Conservation (phyloP, 2,113 vertebrate species). For the Tautogolabrus adspersus region DNA sequence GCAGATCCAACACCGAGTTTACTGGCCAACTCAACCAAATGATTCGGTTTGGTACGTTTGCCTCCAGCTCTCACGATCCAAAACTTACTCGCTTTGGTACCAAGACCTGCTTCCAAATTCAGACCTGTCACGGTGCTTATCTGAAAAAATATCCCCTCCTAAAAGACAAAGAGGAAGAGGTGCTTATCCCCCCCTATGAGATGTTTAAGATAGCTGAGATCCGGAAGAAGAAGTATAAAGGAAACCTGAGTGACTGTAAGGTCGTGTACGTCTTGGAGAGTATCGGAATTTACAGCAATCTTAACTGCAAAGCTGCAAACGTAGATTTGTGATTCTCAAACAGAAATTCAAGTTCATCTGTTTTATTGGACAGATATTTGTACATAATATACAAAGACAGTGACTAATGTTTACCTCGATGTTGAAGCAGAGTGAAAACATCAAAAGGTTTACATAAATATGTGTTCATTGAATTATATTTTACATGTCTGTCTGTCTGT, state of each 20-base stretch:
- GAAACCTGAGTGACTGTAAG: neutral
- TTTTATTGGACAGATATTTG: neutral
- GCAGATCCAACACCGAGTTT: accelerated
- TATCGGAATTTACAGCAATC: neutral
- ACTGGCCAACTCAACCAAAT: neutral
- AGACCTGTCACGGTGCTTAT: conserved; percentile 15
- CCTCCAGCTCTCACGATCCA: neutral
- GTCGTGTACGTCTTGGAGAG: neutral
- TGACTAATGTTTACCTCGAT: no score
- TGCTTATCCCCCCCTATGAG: conserved; percentile 49
- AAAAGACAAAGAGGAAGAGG: neutral
- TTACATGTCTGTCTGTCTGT: no score
- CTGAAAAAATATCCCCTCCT: neutral
- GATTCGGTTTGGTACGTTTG: conserved; percentile 42
- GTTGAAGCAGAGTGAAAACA: no score
- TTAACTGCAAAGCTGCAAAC: neutral
- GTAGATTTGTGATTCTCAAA: neutral
- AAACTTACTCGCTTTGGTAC: accelerated
- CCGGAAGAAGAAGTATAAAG: accelerated
- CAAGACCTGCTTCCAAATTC: conserved; percentile 33
- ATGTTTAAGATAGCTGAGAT: neutral
- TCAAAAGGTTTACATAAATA: no score
- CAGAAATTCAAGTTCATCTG: neutral
- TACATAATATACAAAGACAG: no score
- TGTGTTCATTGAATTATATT: no score